Evolutionary conservation across 2,797 vertebrate species (phyloP).

Genomic region (Ceyx erithaca): DNA sequence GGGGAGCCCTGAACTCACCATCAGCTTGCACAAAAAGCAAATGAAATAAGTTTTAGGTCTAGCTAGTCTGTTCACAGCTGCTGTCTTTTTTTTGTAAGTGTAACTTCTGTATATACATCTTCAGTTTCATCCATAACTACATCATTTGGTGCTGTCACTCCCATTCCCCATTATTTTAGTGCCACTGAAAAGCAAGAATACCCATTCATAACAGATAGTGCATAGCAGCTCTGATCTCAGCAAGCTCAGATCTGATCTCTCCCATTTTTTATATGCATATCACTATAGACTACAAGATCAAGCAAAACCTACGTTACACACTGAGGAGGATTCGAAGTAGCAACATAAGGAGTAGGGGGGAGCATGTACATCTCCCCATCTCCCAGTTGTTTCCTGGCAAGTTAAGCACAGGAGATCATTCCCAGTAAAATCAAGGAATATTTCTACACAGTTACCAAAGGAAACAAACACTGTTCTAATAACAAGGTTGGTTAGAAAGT

Average conservation of each 20-base stretch:
- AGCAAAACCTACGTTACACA: background rate
- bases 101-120: background rate
- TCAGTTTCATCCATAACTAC: background rate
- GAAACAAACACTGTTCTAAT: background rate
- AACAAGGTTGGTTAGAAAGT: background rate
- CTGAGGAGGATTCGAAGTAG: background rate
- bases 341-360: background rate
- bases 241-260: background rate
- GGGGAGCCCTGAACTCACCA: background rate
- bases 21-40: background rate
- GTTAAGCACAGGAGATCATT: background rate
- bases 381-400: background rate
- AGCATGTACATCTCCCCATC: background rate
- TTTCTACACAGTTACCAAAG: background rate
- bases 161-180: background rate
- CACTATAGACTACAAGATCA: background rate
- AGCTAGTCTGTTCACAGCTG: background rate
- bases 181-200: background rate
- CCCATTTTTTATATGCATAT: background rate
- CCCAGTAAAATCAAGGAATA: background rate
- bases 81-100: background rate
- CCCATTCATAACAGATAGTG: background rate
- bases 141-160: background rate
- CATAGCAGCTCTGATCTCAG: background rate
- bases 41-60: background rate